Conservation (phyloP, 2,113 vertebrate genomes). For the Charina bottae region DNA sequence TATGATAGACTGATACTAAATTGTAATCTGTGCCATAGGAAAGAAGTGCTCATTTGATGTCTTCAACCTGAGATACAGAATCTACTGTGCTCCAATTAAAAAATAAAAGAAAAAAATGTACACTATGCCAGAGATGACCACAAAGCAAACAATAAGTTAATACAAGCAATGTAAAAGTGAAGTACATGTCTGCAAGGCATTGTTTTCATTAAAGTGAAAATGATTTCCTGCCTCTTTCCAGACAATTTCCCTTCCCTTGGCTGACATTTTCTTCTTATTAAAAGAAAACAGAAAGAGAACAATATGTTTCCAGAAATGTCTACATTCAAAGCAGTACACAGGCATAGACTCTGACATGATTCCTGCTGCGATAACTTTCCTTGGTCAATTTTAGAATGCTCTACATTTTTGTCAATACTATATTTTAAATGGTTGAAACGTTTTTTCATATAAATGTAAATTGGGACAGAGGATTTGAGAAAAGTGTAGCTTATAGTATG, state of each 20-base stretch:
- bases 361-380: conserved; percentile 23
- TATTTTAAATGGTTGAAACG: conserved; percentile 12
- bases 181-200: background rate
- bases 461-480: background rate
- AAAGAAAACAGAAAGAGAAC: conserved; percentile 31
- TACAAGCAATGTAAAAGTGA: conserved; percentile 30
- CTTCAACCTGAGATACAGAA: background rate
- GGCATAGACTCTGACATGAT: conserved; percentile 1
- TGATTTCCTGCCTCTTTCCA: conserved; percentile 36
- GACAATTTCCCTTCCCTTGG: conserved; percentile 3
- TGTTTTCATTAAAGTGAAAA: conserved; percentile 27
- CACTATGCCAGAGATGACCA: background rate
- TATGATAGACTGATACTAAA: background rate
- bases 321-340: conserved; percentile 11
- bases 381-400: conserved; percentile 15
- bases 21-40: background rate
- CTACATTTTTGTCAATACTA: background rate
- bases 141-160: conserved; percentile 18
- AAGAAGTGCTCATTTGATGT: background rate
- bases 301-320: conserved; percentile 20
- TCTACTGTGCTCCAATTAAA: background rate
- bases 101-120: background rate
- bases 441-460: conserved; percentile 36
- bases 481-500: background rate
- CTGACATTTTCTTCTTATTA: conserved; percentile 21